phyloP scores from a whole-genome alignment of 2,888 invertebrate species.

The Pterobdella sp. region DNA sequence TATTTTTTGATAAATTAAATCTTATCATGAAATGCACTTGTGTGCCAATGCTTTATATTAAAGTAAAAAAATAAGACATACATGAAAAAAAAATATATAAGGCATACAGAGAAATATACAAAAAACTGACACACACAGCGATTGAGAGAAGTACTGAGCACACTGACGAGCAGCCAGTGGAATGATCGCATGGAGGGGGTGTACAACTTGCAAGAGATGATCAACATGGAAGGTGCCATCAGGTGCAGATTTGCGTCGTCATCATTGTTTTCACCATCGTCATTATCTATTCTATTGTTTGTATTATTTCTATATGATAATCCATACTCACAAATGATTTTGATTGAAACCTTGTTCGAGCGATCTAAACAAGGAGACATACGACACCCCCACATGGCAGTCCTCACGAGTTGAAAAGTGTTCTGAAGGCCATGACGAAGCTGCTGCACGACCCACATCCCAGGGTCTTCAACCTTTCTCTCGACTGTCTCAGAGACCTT shows the following conservation, averaged over 20 bases:
- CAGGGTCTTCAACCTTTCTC: slow-evolving; percentile 78
- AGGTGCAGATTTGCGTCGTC: slow-evolving; percentile 40
- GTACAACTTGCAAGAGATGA: slow-evolving; percentile 66
- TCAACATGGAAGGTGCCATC: slow-evolving; percentile 54
- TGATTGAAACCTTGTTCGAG: too few species aligned
- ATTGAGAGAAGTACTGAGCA: slow-evolving; percentile 34
- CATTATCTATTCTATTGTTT: too few species aligned
- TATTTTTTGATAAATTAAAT: too few species aligned
- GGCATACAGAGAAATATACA: too few species aligned
- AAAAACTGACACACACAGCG: slow-evolving; percentile 34
- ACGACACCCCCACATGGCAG: slow-evolving; percentile 39
- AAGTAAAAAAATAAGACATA: too few species aligned
- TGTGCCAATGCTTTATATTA: too few species aligned
- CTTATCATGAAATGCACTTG: too few species aligned
- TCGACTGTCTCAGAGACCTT: slow-evolving; percentile 85
- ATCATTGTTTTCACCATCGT: background rate
- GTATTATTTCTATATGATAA: too few species aligned
- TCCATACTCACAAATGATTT: too few species aligned
- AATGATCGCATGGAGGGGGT: slow-evolving; percentile 89
- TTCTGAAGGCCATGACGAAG: slow-evolving; percentile 84
- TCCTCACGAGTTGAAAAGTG: slow-evolving; percentile 63
- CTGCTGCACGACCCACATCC: slow-evolving; percentile 96
- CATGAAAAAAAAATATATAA: too few species aligned
- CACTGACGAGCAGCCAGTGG: slow-evolving; percentile 61
- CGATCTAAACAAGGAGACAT: background rate